phyloP scores from a whole-genome alignment of 2,797 vertebrate species.

The Syndactyla subalaris region DNA sequence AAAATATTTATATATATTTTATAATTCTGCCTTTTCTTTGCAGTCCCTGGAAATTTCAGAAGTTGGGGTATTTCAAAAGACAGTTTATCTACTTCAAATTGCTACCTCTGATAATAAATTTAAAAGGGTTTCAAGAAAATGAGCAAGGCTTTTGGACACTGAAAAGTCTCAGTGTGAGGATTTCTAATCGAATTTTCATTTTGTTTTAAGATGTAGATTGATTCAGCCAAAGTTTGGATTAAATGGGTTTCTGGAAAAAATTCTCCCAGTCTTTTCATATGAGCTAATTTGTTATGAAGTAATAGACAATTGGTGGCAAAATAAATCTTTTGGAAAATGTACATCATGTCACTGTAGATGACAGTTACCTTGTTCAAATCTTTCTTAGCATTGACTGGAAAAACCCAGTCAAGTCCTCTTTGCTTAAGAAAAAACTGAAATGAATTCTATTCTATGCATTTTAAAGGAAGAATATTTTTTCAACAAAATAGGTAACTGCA shows the following conservation, averaged over 20 bases:
- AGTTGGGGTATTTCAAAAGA: not conserved
- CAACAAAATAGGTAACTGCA: not conserved
- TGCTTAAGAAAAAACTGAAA: not conserved
- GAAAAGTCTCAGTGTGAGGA: not conserved
- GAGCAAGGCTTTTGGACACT: not conserved
- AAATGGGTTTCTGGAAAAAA: constrained; percentile 12
- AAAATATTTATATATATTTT: not conserved
- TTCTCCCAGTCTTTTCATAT: not conserved
- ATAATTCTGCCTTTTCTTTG: not conserved
- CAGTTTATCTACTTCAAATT: not conserved
- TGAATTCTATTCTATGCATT: not conserved
- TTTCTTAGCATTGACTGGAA: not conserved
- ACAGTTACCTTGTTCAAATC: not conserved
- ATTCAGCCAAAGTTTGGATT: not conserved
- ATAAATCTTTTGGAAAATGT: not conserved
- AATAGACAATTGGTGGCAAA: not conserved
- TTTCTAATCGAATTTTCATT: not conserved
- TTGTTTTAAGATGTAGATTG: not conserved
- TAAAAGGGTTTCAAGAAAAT: not conserved
- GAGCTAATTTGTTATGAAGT: not conserved
- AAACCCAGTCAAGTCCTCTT: not conserved
- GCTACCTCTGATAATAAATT: not conserved
- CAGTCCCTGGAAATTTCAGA: not conserved
- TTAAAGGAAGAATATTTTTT: not conserved
- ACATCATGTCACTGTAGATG: not conserved